Conservation (phyloP, 2,888 invertebrate genomes). For the Mayetiola destructor region DNA sequence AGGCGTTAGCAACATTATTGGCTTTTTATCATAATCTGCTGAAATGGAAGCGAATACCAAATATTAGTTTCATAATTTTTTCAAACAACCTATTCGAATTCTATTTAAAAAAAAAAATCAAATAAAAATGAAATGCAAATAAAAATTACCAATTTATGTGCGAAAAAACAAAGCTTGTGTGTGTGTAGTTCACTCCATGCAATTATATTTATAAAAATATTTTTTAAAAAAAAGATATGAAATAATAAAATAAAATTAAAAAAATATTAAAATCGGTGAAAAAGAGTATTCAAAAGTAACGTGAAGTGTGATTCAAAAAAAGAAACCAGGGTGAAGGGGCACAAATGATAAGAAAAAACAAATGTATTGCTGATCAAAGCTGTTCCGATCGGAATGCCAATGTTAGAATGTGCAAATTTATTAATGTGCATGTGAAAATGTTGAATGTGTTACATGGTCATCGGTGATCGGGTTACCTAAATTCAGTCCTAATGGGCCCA, state of each 20-base stretch:
- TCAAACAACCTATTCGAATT: neutral
- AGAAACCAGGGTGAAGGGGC: neutral
- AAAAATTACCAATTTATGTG: neutral
- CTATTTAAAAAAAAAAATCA: neutral
- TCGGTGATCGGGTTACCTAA: slow-evolving; percentile 15
- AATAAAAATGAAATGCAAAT: neutral
- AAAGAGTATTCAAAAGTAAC: too few species aligned
- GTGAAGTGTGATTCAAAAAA: neutral
- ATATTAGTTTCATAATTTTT: neutral
- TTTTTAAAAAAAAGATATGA: neutral
- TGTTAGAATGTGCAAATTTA: neutral
- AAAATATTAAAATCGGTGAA: neutral
- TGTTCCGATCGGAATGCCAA: neutral
- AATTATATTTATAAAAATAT: neutral
- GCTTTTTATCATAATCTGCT: slow-evolving; percentile 21
- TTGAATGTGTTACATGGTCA: neutral
- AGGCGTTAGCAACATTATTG: slow-evolving; percentile 20
- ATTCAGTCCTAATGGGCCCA: slow-evolving; percentile 16
- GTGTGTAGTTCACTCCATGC: slow-evolving; percentile 1
- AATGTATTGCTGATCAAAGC: neutral
- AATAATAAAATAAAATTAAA: neutral
- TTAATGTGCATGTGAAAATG: neutral
- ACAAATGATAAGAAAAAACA: too few species aligned
- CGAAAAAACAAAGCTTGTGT: neutral
- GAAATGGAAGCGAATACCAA: too few species aligned